Evolutionary conservation across 1,140 invertebrate species (phyloP), one percentile per base, ranked within the genome.

Genomic region (Cyphomyrmex costatus): DNA sequence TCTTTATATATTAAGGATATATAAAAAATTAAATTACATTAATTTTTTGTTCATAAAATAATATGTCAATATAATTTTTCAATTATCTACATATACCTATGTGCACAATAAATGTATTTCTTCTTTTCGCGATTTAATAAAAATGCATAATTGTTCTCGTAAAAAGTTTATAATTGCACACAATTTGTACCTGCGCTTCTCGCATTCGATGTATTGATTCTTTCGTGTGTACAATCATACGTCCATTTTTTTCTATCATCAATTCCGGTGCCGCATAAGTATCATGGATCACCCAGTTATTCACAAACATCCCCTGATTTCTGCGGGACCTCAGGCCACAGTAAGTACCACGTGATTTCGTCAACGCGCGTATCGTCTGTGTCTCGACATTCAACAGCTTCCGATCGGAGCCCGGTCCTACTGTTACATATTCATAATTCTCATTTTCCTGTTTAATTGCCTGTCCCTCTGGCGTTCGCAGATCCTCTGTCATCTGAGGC

Each of bases 211-310:
- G 3, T 46, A 87, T 86, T 10, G 85, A 87, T 56, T 84, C 77
- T 2, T 49, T 76, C 14, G 71, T 79, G 2, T 80, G 87, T 8
- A 65, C 68, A 2, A 76, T 36, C 10, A 86, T 16, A 21, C 53
- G 19, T 36, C 49, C 71, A 19, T 87, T 61, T 14, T 12, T 63
- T 10, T 92, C 82, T 0, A 36, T 49, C 36, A 88, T 65, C 46
- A 87, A 16, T 71, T 91, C 85, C 10, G 90, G 82, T 12, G 73
- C 33, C 0, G 63, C 77, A 4, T 91, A 97, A 0, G 96, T 97
- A 87, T 97, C 97, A 86, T 96, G 96, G 96, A 97, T 97, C 70
- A 97, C 96, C 96, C 97, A 98, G 88, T 97, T 95, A 7, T 97
- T 97, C 0, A 97, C 97, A 90, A 97, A 97, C 0, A 96, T 95